Evolutionary conservation across 2,888 invertebrate species (phyloP).

Genomic region (Tuberolachnus salignus): DNA sequence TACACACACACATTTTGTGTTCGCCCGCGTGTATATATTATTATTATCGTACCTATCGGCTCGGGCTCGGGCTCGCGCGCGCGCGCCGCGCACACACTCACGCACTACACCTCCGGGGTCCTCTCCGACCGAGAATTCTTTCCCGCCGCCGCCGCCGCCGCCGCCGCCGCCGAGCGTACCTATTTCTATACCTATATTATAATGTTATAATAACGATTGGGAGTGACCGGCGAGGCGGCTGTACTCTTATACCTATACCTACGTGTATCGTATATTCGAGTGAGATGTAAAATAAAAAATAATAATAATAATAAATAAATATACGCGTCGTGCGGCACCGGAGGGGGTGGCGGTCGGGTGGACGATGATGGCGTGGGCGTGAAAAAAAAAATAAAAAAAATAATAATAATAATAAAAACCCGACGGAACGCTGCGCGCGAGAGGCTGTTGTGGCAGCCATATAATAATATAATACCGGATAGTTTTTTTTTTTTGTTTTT

Average conservation of each 20-base stretch:
- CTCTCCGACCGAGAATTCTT: slow-evolving; percentile 22
- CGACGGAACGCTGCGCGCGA: not conserved
- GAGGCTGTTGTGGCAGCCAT: slow-evolving; percentile 17
- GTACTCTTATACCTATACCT: not conserved
- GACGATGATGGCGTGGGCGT: slow-evolving; percentile 44
- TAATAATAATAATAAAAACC: too few relatives aligned
- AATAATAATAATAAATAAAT: too few relatives aligned
- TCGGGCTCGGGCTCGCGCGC: too few relatives aligned
- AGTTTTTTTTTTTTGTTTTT: not conserved
- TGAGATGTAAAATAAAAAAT: slow-evolving; percentile 40
- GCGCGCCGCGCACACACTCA: not conserved
- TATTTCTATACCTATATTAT: too few relatives aligned
- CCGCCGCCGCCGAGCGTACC: too few relatives aligned
- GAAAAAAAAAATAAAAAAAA: slow-evolving; percentile 49
- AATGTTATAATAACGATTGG: slow-evolving; percentile 19
- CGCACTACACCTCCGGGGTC: slow-evolving; percentile 27
- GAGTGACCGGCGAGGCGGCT: slow-evolving; percentile 36
- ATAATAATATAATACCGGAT: not conserved
- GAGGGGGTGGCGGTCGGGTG: slow-evolving; percentile 14
- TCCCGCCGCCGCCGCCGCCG: slow-evolving; percentile 13
- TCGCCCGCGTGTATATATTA: too few relatives aligned
- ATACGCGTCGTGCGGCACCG: slow-evolving; percentile 19
- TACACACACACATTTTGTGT: too few relatives aligned
- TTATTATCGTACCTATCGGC: too few relatives aligned
- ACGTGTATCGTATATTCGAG: not conserved